These are phyloP conservation scores for Ectobius pallidus DNA, from an alignment of 2,888 invertebrate species.

Conservation along the genomic window DNA sequence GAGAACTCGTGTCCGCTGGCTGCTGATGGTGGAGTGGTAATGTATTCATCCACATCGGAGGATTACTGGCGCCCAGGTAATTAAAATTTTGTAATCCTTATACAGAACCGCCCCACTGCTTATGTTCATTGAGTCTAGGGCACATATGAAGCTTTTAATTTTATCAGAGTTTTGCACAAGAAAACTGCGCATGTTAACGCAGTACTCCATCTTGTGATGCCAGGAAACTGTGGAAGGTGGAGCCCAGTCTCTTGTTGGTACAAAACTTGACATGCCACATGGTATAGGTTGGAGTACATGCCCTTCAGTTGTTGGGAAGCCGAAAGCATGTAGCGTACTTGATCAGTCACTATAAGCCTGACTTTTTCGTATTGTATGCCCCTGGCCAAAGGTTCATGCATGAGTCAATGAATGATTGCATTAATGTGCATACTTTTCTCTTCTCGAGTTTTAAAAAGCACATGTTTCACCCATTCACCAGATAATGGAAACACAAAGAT, in stretches of 20 bases:
- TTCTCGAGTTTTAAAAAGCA: not conserved
- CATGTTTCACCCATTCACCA: constrained; percentile 12
- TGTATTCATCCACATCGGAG: too few relatives aligned
- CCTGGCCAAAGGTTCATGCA: constrained; percentile 9
- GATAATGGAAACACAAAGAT: constrained; percentile 9
- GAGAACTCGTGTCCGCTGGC: too few relatives aligned
- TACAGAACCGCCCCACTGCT: too few relatives aligned
- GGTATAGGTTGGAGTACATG: constrained; percentile 29
- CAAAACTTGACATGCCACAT: constrained; percentile 15
- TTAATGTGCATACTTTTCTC: not conserved
- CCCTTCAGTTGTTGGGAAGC: constrained; percentile 3
- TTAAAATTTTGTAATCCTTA: too few relatives aligned
- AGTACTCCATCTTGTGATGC: not conserved
- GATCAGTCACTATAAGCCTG: constrained; percentile 17
- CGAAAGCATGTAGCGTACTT: constrained; percentile 25
- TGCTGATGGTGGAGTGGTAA: too few relatives aligned
- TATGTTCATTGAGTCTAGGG: constrained; percentile 22
- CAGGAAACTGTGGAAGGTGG: not conserved
- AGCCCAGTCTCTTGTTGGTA: constrained; percentile 1
- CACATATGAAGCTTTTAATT: not conserved
- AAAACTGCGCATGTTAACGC: constrained; percentile 24
- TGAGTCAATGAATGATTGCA: constrained; percentile 22
- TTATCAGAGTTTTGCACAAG: constrained; percentile 22
- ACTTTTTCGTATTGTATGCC: constrained; percentile 5
- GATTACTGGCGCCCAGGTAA: too few relatives aligned